Evolutionary conservation across 2,797 vertebrate species (phyloP).

Genomic region (Forpus xanthops): DNA sequence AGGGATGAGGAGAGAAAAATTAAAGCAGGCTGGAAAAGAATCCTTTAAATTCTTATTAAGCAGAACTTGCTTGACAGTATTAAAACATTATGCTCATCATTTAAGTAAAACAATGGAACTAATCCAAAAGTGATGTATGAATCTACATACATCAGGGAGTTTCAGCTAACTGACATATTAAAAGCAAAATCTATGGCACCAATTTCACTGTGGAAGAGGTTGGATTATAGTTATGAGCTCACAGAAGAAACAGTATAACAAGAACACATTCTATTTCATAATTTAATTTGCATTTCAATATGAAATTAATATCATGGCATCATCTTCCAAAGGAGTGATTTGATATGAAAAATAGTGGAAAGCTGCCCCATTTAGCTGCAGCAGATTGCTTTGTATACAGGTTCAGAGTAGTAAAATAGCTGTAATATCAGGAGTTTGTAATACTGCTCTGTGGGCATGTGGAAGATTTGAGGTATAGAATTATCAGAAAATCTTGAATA

Average conservation of each 20-base stretch:
- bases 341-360: neutral
- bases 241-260: neutral
- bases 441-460: slow-evolving; percentile 22
- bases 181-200: neutral
- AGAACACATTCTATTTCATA: neutral
- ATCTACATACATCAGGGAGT: neutral
- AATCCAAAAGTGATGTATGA: neutral
- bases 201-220: neutral
- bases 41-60: neutral
- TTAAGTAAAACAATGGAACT: neutral
- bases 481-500: slow-evolving; percentile 58
- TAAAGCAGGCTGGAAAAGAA: neutral
- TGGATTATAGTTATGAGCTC: neutral
- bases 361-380: neutral
- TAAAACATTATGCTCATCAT: neutral
- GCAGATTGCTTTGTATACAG: neutral
- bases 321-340: neutral
- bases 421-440: neutral
- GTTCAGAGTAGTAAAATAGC: neutral
- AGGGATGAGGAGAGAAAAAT: neutral
- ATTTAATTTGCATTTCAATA: neutral
- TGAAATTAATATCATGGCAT: neutral
- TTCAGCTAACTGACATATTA: neutral
- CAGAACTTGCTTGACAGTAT: neutral
- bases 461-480: slow-evolving; percentile 23